These are phyloP conservation scores for Trematomus bernacchii DNA, from an alignment of 2,797 vertebrate genomes.

Conservation along the genomic window DNA sequence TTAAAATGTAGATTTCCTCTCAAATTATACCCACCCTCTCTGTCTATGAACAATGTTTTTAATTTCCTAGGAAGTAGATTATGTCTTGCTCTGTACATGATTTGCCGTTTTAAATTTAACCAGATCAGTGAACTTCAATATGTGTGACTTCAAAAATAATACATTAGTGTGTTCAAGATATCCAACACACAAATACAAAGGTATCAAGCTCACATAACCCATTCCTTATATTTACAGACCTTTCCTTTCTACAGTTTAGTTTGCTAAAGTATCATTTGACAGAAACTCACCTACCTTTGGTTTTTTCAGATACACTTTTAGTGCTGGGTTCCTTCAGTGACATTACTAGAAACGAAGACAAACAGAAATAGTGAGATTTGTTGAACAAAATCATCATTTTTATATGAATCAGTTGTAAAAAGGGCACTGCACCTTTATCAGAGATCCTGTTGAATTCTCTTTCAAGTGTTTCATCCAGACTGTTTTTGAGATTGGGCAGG, in stretches of 20 bases:
- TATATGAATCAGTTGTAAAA: background rate
- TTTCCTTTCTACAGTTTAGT: too few species aligned
- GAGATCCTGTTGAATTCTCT: conserved; percentile 77
- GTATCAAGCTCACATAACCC: background rate
- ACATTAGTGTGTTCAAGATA: too few species aligned
- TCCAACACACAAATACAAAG: too few species aligned
- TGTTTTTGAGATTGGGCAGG: conserved; percentile 72
- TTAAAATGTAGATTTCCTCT: too few species aligned
- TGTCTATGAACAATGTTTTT: too few species aligned
- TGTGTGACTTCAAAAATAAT: too few species aligned
- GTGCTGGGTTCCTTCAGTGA: conserved; percentile 71
- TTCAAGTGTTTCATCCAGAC: conserved; percentile 71
- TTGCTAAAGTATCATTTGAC: background rate
- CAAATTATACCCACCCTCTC: too few species aligned
- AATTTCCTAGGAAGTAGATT: too few species aligned
- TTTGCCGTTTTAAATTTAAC: too few species aligned
- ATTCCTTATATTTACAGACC: background rate
- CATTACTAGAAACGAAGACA: conserved; percentile 53
- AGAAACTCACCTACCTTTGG: conserved; percentile 59
- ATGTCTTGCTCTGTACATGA: too few species aligned
- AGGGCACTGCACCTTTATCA: conserved; percentile 70
- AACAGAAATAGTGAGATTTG: background rate
- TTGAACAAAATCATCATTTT: background rate
- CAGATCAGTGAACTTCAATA: too few species aligned
- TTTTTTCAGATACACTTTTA: conserved; percentile 43